Percentiles rank a stretch among this genome's conserved stretches.
Evolutionary conservation across 1,140 invertebrate genomes (phyloP).

Genomic region (Apis laboriosa): DNA sequence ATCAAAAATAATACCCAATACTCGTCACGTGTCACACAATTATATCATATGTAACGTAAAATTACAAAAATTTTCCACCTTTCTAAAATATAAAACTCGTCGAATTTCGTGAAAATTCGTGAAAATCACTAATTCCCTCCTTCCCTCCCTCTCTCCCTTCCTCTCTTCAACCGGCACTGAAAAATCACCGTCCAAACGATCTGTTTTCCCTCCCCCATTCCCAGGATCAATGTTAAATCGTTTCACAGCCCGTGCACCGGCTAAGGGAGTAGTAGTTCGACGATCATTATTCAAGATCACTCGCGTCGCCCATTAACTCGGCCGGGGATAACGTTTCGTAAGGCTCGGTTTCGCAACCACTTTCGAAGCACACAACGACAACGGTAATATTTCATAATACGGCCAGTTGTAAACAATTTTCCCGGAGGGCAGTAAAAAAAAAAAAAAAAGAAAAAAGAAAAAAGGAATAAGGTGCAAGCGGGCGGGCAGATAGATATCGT

Average conservation of each 20-base stretch:
- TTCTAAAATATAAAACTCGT: no score
- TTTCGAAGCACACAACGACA: slow-evolving; percentile 34
- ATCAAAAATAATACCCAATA: no score
- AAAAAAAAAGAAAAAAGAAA: background rate
- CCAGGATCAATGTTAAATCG: slow-evolving; percentile 23
- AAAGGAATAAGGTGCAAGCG: slow-evolving; percentile 22
- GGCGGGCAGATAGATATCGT: slow-evolving; percentile 40
- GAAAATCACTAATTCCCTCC: no score
- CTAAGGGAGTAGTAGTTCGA: background rate
- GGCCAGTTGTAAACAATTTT: slow-evolving; percentile 44
- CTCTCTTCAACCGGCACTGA: background rate
- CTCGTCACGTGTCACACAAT: no score
- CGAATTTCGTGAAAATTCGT: no score
- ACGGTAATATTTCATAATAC: slow-evolving; percentile 51
- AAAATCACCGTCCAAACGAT: background rate
- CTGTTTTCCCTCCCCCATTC: background rate
- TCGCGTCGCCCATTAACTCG: slow-evolving; percentile 26
- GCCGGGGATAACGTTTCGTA: slow-evolving; percentile 20
- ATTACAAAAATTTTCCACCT: no score
- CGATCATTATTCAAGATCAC: slow-evolving; percentile 49
- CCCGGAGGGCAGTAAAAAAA: slow-evolving; percentile 35
- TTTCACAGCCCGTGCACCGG: background rate
- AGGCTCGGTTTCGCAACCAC: slow-evolving; percentile 41
- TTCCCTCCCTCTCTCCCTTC: no score
- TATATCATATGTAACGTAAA: no score